Evolutionary conservation across 2,113 vertebrate genomes (phyloP), one percentile per base, ranked within the genome.

Genomic region (Apodemus sylvaticus): DNA sequence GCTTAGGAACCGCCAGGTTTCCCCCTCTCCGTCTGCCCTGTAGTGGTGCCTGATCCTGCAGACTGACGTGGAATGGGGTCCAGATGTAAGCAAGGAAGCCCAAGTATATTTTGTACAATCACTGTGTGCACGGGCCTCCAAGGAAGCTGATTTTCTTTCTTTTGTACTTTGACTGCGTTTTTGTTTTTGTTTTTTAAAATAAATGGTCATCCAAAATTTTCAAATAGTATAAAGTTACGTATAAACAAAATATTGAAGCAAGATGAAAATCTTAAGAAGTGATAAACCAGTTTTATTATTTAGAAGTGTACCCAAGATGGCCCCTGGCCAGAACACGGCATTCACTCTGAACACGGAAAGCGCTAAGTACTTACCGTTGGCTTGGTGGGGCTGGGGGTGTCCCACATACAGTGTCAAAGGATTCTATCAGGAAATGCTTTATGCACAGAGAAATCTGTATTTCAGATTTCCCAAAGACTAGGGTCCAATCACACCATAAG

Each of bases 211-310:
- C n/a, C 12, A 20, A 74, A 78, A 22, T 66, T 97, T 86, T 94
- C 48, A 81, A 92, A 93, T 34, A 86, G 62, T 7, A 76, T 19
- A 78, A 4, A 29, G 22, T 79, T 64, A 42, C 86, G 83, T 71
- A 85, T 26, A 70, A 14, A 66, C n/a, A 92, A 89, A 70, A 87
- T 22, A 53, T 71, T 68, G 73, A 93, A 89, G 62, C 36, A 92
- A 83, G 19, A 91, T 82, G 90, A 82, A 36, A 78, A 66, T 34
- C n/a, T 91, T 66, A 96, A 74, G 2, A 90, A 22, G 48, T 53
- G 95, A n/a, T 36, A 62, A 95, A 92, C 20, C 79, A 90, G 48
- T 85, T 87, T 93, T 74, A 95, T 89, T 89, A 90, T 62, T 91
- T 78, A 93, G 86, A 64, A 86, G 62, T 78, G 45, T 73, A 83